Evolutionary conservation across 2,113 vertebrate species (phyloP).

Genomic region (human): DNA sequence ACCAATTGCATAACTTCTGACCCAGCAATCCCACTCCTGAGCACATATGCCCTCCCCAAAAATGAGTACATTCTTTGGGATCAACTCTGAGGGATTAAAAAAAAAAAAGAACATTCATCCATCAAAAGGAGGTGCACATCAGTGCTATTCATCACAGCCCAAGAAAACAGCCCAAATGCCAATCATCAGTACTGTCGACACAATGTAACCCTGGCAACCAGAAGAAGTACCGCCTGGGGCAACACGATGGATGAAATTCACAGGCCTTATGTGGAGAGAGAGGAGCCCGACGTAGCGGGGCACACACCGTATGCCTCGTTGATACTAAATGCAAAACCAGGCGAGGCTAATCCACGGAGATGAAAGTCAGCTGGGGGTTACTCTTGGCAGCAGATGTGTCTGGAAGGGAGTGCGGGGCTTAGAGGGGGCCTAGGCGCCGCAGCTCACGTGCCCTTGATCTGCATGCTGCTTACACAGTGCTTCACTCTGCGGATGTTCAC

Average conservation of each 20-base stretch:
- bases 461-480: fast-evolving
- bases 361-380: not conserved
- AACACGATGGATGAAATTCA: not conserved
- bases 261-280: not conserved
- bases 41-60: not conserved
- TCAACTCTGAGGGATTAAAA: no score
- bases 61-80: not conserved
- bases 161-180: not conserved
- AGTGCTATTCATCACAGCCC: not conserved
- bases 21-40: not conserved
- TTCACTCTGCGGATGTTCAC: not conserved
- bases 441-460: not conserved
- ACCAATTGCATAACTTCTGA: fast-evolving
- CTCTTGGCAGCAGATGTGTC: not conserved
- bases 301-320: not conserved
- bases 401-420: fast-evolving
- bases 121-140: not conserved
- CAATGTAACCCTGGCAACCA: not conserved
- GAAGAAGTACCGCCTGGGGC: not conserved
- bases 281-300: not conserved
- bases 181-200: not conserved
- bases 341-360: not conserved
- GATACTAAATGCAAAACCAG: not conserved
- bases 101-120: no score
- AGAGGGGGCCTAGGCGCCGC: not conserved